Evolutionary conservation across 2,797 vertebrate genomes (phyloP).

Genomic region (Catharus ustulatus): DNA sequence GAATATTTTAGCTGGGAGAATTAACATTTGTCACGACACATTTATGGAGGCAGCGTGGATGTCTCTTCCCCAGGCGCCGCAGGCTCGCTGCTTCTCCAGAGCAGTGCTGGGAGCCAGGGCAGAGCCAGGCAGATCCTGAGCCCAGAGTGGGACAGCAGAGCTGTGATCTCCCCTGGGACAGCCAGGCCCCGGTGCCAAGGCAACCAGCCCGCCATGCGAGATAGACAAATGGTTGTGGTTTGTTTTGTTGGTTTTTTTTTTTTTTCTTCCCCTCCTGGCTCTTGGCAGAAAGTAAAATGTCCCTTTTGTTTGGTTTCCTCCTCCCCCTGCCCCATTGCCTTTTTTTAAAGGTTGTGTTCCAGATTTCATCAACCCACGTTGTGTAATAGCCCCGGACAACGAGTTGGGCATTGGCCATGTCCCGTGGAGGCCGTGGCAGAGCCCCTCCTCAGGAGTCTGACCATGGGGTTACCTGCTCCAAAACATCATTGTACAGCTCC

Average conservation of each 20-base stretch:
- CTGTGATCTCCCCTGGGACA: background rate
- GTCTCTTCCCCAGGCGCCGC: background rate
- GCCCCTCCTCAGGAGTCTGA: background rate
- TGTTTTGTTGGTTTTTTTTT: background rate
- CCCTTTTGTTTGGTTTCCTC: slow-evolving; percentile 64
- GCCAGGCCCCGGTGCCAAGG: background rate
- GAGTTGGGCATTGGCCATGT: background rate
- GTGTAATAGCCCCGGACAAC: background rate
- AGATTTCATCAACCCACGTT: slow-evolving; percentile 57
- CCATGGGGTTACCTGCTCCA: background rate
- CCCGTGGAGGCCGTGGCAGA: background rate
- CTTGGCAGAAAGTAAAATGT: slow-evolving; percentile 68
- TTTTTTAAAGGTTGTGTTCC: slow-evolving; percentile 62
- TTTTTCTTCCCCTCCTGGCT: slow-evolving; percentile 22
- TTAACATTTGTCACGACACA: slow-evolving; percentile 42
- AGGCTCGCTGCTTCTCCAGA: background rate
- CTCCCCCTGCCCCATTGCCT: slow-evolving; percentile 44
- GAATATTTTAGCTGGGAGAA: slow-evolving; percentile 51
- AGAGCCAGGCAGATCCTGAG: background rate
- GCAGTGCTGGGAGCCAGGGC: background rate
- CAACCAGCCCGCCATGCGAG: slow-evolving; percentile 13
- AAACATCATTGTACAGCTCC: background rate
- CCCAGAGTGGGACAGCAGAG: background rate
- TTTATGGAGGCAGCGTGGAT: background rate
- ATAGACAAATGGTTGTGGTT: slow-evolving; percentile 49